These are phyloP conservation scores for Anas platyrhynchos DNA, from an alignment of 2,113 vertebrate genomes.

Conservation along the genomic window DNA sequence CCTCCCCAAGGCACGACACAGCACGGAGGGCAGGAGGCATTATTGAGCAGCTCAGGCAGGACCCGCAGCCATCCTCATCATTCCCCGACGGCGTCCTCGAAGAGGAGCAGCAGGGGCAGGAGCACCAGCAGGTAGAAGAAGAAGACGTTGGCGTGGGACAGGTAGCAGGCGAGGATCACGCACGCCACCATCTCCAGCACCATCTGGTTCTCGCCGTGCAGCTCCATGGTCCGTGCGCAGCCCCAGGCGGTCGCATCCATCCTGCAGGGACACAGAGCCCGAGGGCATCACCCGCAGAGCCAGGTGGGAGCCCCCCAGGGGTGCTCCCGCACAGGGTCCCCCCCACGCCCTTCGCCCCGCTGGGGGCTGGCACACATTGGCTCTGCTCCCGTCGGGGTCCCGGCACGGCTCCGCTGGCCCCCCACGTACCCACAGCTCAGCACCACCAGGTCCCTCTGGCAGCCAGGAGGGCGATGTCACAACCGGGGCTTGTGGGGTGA, in stretches of 20 bases:
- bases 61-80: fast-evolving
- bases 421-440: fast-evolving
- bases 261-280: not conserved
- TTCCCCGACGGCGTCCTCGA: fast-evolving
- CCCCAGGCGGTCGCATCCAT: fast-evolving
- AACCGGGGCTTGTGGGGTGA: not conserved
- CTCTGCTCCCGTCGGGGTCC: not conserved
- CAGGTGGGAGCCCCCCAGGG: not conserved
- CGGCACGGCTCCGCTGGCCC: fast-evolving
- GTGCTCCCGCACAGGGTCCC: not conserved
- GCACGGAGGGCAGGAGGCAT: not conserved
- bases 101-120: not conserved
- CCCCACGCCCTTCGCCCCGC: not conserved
- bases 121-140: not conserved
- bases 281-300: fast-evolving
- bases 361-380: not conserved
- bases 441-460: not conserved
- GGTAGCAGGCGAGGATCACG: not conserved
- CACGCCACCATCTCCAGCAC: not conserved
- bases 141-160: not conserved
- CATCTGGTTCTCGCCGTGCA: not conserved
- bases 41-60: not conserved
- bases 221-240: fast-evolving
- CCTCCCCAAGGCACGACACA: not conserved
- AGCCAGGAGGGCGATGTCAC: not conserved